Base-by-base conservation (phyloP, 2,113 vertebrate species). In the Pampusana beccarii region DNA sequence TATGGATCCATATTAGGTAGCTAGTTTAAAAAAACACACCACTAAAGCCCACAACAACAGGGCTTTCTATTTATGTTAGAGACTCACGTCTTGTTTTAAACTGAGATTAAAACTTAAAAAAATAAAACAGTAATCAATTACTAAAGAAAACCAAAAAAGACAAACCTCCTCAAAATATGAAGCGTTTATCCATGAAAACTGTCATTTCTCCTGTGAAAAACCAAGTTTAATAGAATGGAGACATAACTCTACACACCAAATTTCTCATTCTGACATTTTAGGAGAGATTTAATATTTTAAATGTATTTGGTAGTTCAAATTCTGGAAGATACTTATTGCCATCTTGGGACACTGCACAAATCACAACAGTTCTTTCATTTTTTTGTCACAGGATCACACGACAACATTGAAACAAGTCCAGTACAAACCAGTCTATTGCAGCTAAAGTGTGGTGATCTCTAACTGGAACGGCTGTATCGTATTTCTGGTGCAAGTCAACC, bases 371-470 rank as follows among this genome's bases (percentile, higher is more conserved):
- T 75, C 46, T 28, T 61, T 21, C 54, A 28, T 29, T 69, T 77
- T 77, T 58, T 60, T 50, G 17, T 42, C 54, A 24, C 0, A 10
- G 34, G n/a, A 33, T 44, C 74, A 28, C 33, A 11, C 20, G 4
- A 11, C 36, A 21, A 3, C 64, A 17, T 1, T 48, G 44, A 72
- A 67, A 17, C 6, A 84, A 79, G 16, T 0, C 19, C 78, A 48
- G 44, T 11, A 26, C 15, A 48, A 46, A 20, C 1, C 6, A n/a
- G 10, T 4, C 23, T 40, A 20, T 26, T n/a, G 44, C 64, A 85
- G 85, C 38, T 42, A 0, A 0, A 56, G 10, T 1, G 46, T 5
- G 78, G 44, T 1, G 1, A 53, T 17, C 26, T 46, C 7, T 9
- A 70, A 50, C 2, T 16, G 73, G 36, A 46, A 51, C 61, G 48